phyloP scores from a whole-genome alignment of 37 sponge, comb jelly and placozoan species.

The Eunapius fragilis region DNA sequence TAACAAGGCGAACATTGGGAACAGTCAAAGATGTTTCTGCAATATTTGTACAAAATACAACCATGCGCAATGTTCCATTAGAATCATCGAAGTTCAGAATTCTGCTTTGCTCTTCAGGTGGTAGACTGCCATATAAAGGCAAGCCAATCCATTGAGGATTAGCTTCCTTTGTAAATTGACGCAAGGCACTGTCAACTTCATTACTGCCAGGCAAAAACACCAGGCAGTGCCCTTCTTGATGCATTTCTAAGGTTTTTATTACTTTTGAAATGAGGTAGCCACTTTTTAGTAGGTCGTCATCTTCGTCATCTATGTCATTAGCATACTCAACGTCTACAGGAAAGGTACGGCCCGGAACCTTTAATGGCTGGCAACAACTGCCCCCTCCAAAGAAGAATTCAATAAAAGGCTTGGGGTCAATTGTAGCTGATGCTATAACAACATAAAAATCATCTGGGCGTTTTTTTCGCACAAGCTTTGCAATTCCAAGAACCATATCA shows the following conservation, averaged over 20 bases:
- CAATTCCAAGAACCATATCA: slow-evolving; percentile 70
- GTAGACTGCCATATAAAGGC: slow-evolving; percentile 82
- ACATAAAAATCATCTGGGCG: slow-evolving; percentile 64
- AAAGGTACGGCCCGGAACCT: slow-evolving; percentile 75
- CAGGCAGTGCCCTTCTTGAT: slow-evolving; percentile 70
- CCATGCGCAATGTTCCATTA: slow-evolving; percentile 38
- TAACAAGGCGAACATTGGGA: slow-evolving; percentile 77
- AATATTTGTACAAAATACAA: slow-evolving; percentile 88
- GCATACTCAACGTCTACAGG: slow-evolving; percentile 68
- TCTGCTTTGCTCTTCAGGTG: slow-evolving; percentile 81
- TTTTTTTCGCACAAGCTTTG: slow-evolving; percentile 59
- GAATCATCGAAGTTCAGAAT: slow-evolving; percentile 45
- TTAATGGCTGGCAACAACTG: slow-evolving; percentile 23
- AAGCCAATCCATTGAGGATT: slow-evolving; percentile 37
- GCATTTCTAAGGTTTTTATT: not conserved
- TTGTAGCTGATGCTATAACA: slow-evolving; percentile 88
- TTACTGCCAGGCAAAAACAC: slow-evolving; percentile 83
- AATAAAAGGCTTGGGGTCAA: slow-evolving; percentile 60
- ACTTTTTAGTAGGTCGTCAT: not conserved
- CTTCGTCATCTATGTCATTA: not conserved
- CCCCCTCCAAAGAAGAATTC: slow-evolving; percentile 46
- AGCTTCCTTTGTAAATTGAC: not conserved
- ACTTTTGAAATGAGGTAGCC: not conserved
- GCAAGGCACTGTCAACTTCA: slow-evolving; percentile 79
- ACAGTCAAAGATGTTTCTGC: slow-evolving; percentile 94